Base-by-base conservation (phyloP, 2,888 invertebrate species). In the Willowsia nigromaculata region DNA sequence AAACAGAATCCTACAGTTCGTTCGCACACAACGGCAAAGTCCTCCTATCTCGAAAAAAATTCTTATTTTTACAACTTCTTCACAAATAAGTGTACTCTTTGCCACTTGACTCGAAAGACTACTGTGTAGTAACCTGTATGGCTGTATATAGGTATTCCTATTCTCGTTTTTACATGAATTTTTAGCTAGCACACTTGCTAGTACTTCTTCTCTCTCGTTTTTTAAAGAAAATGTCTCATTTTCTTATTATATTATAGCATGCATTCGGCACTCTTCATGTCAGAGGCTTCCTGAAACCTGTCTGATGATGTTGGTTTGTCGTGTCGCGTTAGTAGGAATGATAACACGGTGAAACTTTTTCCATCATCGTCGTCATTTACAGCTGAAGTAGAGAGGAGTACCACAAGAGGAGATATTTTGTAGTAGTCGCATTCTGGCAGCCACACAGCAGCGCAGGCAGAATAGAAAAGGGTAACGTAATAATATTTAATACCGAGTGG, bases 251-350 rank as follows among this genome's bases (percentile, higher is more conserved):
- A 74, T 47, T 47, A 74, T 15, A 25, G 33, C 78, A 33, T 56
- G 78, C n/a, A 86, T 68, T 80, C 65, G 86, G 65, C 62, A 86
- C 78, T 86, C 80, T 80, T 78, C 86, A 86, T 86, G 86, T 86
- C 80, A 86, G 78, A 86, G 86, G 86, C 80, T 65, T 80, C 80
- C 80, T 80, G 86, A 86, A 86, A 86, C 86, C 86, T 86, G 86
- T 86, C 86, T 53, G 80, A 80, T 80, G 86, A 86, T 86, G 78
- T 78, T 86, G 40, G 62, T 85, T n/a, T 62, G 68, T 50, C 50
- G 62, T 65, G 68, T 47, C 84, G 40, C 83, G 68, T 68, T 47
- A 74, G 47, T 74, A 27, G 27, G 47, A 74, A 81, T 62, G 62
- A 81, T 78, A 53, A 78, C 22, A 56, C 47, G 56, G 56, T 56